phyloP scores from a whole-genome alignment of 64 coral and sea anemone species.

The Hydrozoanthus tunicans region DNA sequence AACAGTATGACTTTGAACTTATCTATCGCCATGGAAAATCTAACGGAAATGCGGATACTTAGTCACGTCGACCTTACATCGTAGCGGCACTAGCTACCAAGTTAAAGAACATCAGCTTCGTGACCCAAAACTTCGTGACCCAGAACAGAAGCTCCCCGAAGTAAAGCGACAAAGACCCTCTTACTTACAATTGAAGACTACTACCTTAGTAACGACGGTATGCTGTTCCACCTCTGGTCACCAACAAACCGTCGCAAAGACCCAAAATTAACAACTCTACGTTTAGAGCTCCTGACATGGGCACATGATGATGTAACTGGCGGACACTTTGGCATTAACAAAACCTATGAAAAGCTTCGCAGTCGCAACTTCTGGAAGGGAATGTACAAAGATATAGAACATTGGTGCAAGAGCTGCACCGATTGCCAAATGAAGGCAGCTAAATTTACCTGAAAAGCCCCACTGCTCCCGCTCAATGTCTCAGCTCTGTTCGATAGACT shows the following conservation, averaged over 20 bases:
- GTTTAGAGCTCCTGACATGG: conserved; percentile 21
- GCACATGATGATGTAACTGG: conserved; percentile 53
- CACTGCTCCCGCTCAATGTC: conserved; percentile 30
- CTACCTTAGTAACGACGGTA: background rate
- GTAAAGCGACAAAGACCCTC: background rate
- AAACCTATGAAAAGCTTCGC: conserved; percentile 56
- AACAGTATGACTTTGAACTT: conserved; percentile 39
- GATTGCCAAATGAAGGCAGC: conserved; percentile 9
- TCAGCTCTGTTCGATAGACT: conserved; percentile 5
- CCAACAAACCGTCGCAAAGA: conserved; percentile 4
- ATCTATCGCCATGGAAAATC: background rate
- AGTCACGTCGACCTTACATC: background rate
- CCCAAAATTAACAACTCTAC: background rate
- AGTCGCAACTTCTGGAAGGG: background rate
- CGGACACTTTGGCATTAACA: conserved; percentile 61
- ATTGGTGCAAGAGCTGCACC: background rate
- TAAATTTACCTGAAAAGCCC: conserved; percentile 11
- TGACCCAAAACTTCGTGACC: background rate
- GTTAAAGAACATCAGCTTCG: background rate
- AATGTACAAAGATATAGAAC: background rate
- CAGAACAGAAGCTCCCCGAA: background rate
- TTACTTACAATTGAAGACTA: background rate
- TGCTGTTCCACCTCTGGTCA: conserved; percentile 36
- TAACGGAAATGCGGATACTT: conserved; percentile 24
- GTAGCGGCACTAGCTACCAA: background rate